Conservation (phyloP, 2,113 vertebrate genomes). For the Nipponia nippon region DNA sequence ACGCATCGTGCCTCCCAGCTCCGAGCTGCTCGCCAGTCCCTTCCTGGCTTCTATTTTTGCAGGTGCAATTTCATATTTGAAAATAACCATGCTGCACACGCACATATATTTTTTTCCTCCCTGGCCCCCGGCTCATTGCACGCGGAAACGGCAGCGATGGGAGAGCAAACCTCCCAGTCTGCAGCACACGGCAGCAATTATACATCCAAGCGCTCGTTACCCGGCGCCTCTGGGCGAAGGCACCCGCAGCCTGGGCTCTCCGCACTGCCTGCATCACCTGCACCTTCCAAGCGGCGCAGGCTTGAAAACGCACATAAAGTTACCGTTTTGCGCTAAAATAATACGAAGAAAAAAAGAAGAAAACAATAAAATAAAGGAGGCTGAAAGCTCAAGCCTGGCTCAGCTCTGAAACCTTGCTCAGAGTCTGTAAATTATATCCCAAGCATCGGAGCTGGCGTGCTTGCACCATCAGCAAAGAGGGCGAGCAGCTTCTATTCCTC, state of each 20-base stretch:
- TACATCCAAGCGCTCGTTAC: not conserved
- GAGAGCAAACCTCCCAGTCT: slow-evolving; percentile 25
- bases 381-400: not conserved
- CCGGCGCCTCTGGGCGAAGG: not conserved
- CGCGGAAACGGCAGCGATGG: not conserved
- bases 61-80: slow-evolving; percentile 44
- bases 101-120: not conserved
- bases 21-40: not conserved
- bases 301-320: not conserved
- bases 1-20: not conserved
- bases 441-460: accelerated
- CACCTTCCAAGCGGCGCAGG: accelerated
- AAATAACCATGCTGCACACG: slow-evolving; percentile 47
- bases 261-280: accelerated
- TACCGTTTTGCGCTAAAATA: not conserved
- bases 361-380: not conserved
- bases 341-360: accelerated
- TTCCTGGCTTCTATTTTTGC: slow-evolving; percentile 57
- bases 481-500: not conserved
- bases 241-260: accelerated
- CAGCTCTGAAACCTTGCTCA: not conserved
- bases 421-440: not conserved
- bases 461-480: not conserved
- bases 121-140: not conserved
- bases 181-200: not conserved